Percentiles rank a stretch among this genome's conserved stretches.
Evolutionary conservation across 2,113 vertebrate genomes (phyloP).

Genomic region (Leucopternis melanops): DNA sequence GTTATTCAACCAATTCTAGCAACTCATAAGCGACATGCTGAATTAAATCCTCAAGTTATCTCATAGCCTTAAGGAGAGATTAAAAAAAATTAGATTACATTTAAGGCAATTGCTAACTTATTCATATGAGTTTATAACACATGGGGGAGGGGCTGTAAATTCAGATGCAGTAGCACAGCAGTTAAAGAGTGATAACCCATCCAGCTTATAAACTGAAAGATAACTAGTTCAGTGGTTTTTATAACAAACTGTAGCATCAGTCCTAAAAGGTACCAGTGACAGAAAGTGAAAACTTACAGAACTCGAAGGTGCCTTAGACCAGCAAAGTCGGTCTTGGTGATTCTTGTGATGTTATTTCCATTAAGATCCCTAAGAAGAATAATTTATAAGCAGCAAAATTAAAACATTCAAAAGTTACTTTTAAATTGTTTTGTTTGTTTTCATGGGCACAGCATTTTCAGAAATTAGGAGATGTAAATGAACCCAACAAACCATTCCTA

Average conservation of each 20-base stretch:
- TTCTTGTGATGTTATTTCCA: conserved; percentile 97
- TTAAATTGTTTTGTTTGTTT: background rate
- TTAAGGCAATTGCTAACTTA: background rate
- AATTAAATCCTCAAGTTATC: background rate
- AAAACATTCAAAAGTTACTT: conserved; percentile 25
- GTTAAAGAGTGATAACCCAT: background rate
- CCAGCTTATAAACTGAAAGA: background rate
- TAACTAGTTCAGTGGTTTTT: background rate
- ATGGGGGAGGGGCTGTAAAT: background rate
- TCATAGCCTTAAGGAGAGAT: background rate
- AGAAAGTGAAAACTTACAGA: conserved; percentile 83
- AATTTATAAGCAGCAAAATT: conserved; percentile 51
- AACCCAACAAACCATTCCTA: background rate
- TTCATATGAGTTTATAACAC: background rate
- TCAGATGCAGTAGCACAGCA: background rate
- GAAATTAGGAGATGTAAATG: background rate
- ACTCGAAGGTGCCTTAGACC: conserved; percentile 93
- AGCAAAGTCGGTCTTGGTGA: conserved; percentile 93
- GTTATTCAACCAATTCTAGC: background rate
- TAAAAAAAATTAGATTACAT: background rate
- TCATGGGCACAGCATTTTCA: background rate
- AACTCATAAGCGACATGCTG: background rate
- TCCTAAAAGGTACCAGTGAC: background rate
- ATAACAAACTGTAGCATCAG: background rate
- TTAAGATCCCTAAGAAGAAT: conserved; percentile 89